Evolutionary conservation across 1,140 invertebrate species (phyloP), one percentile per base, ranked within the genome.

Genomic region (Drosophila parvula): DNA sequence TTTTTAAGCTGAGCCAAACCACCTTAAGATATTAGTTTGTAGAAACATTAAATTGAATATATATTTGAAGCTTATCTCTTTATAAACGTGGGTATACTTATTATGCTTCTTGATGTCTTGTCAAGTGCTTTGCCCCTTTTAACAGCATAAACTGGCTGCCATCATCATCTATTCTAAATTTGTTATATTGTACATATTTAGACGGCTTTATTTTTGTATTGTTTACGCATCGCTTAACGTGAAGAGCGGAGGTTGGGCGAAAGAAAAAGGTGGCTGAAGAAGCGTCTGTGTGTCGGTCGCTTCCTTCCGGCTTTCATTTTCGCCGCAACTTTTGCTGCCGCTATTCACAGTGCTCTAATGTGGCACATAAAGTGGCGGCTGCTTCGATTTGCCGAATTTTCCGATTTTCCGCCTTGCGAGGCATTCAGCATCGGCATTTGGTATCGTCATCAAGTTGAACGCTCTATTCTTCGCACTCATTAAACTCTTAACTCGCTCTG

Each of bases 391-490:
- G 50, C 56, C 45, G 45, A 51, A 56, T 36, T 55, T 55, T 16
- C 43, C 51, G 41, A 34, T 64, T 64, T 61, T 64, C 11, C 47
- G 56, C 43, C 60, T 27, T 55, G 34, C 12, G 34, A 55, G 12
- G 34, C 34, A 38, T 55, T 55, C 51, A 38, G 34, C 34, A 22
- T 16, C 16, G 48, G 48, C 30, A 56, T 50, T 47, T 38, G 41
- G 60, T 41, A 44, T 18, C 79, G 57, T 65, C 83, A 85, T 85
- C 86, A 81, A 64, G 53, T 58, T 81, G 77, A 86, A 71, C 82
- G 68, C 70, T 75, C 68, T 51, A 77, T 77, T 83, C 63, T 38
- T 43, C 28, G 73, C 62, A 60, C 77, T 77, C 74, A 77, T 77
- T 78, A 77, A 70, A 78, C 75, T 78, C 44, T 62, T 53, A 73